Percentiles rank a stretch among this genome's conserved stretches.
These are phyloP conservation scores for Lasaia peninsularis DNA, from an alignment of 1,140 invertebrate species.

Conservation along the genomic window DNA sequence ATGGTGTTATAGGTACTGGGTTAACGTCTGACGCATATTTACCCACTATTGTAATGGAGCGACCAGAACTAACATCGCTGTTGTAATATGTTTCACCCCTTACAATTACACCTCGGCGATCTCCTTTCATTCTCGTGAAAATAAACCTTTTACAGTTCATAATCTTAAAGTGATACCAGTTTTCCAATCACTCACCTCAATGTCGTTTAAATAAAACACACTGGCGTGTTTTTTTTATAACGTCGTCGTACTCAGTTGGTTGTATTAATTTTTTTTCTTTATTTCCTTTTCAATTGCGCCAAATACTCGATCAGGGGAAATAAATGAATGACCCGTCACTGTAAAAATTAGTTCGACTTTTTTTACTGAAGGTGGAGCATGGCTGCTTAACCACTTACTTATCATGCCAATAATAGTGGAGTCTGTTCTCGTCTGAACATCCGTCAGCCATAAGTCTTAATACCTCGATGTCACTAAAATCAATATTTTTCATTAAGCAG, in stretches of 20 bases:
- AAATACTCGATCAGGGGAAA: conserved; percentile 28
- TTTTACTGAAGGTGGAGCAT: not conserved
- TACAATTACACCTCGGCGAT: not conserved
- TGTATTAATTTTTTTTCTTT: conserved; percentile 26
- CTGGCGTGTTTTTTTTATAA: conserved; percentile 12
- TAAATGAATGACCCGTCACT: conserved; percentile 29
- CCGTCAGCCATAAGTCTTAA: conserved; percentile 26
- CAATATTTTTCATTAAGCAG: not conserved
- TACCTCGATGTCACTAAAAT: not conserved
- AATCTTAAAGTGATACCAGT: not conserved
- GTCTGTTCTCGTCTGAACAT: conserved; percentile 32
- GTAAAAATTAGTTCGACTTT: conserved; percentile 30
- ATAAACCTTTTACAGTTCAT: not conserved
- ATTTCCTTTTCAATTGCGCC: conserved; percentile 25
- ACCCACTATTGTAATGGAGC: not conserved
- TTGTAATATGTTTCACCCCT: too few species aligned
- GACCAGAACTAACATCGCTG: not conserved
- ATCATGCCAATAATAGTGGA: conserved; percentile 23
- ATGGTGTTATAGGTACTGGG: not conserved
- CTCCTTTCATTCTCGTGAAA: not conserved
- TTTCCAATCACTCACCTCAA: conserved; percentile 12
- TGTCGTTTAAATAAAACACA: conserved; percentile 11
- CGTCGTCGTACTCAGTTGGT: conserved; percentile 18
- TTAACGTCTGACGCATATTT: too few species aligned
- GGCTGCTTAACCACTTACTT: conserved; percentile 23